Conservation (phyloP, 2,888 invertebrate genomes). For the Patella ulyssiponensis region DNA sequence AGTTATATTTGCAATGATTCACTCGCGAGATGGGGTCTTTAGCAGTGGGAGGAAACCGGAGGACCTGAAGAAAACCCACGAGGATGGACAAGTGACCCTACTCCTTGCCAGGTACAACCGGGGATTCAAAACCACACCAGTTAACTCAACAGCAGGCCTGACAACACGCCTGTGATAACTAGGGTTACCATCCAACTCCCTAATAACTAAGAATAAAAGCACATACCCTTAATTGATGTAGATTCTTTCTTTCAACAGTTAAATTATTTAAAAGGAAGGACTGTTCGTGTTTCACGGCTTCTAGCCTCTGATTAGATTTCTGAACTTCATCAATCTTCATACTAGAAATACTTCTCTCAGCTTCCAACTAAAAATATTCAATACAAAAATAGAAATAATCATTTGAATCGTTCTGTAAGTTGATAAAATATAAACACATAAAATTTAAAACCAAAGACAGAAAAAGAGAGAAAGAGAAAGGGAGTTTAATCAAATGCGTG, state of each 20-base stretch:
- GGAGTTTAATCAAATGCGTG: no score
- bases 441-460: no score
- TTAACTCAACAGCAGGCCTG: no score
- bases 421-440: neutral
- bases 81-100: no score
- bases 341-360: slow-evolving; percentile 40
- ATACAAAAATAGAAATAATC: neutral
- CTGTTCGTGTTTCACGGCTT: slow-evolving; percentile 56
- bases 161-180: no score
- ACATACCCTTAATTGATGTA: slow-evolving; percentile 57
- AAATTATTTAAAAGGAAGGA: slow-evolving; percentile 51
- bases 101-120: no score
- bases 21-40: no score
- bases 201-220: neutral
- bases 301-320: slow-evolving; percentile 46
- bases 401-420: neutral
- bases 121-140: no score
- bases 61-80: no score
- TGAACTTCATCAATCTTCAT: slow-evolving; percentile 54
- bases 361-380: slow-evolving; percentile 42
- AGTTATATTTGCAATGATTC: no score
- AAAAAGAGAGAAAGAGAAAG: neutral
- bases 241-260: slow-evolving; percentile 48
- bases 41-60: no score
- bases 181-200: no score